These are phyloP conservation scores for Papilio gigon DNA, from an alignment of 2,888 invertebrate species.

Conservation along the genomic window DNA sequence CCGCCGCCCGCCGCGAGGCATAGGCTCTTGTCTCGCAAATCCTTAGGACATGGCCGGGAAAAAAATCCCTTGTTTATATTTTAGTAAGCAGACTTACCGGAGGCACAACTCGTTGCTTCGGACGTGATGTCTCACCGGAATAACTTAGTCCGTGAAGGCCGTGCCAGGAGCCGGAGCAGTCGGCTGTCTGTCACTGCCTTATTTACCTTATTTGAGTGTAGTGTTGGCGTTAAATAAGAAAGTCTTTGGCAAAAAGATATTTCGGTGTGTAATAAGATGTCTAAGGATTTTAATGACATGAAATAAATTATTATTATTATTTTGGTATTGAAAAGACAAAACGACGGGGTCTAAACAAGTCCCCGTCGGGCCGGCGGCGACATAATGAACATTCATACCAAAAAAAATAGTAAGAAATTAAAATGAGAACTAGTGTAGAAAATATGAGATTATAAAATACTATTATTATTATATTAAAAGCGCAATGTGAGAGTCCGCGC, in stretches of 20 bases:
- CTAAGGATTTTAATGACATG: no score
- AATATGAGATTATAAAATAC: no score
- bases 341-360: no score
- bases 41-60: background rate
- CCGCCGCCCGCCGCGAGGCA: no score
- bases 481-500: background rate
- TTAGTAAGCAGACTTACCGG: background rate
- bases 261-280: conserved; percentile 3
- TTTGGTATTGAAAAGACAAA: no score
- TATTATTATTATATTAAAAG: no score
- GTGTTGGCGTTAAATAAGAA: background rate
- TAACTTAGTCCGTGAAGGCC: background rate
- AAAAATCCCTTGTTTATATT: background rate
- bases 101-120: background rate
- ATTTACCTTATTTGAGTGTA: background rate
- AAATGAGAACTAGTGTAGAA: no score
- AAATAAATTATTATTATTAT: no score
- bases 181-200: background rate
- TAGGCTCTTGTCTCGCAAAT: no score
- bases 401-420: no score
- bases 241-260: background rate
- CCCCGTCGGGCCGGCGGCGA: no score
- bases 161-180: background rate
- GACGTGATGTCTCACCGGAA: background rate
- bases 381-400: no score